phyloP scores from a whole-genome alignment of 2,797 vertebrate species.

The Sebastes steindachneri region DNA sequence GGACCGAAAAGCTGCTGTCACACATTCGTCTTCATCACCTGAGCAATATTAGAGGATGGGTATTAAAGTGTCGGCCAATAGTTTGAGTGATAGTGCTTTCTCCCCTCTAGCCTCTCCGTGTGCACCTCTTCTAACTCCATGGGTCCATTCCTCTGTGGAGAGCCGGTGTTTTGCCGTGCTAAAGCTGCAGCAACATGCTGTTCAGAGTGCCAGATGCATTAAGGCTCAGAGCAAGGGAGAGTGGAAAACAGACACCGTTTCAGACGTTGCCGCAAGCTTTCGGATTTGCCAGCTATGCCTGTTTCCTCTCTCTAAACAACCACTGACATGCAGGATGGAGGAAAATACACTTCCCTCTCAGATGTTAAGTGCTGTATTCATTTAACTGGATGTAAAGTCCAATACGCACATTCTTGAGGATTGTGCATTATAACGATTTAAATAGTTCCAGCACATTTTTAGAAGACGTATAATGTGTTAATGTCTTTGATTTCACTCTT shows the following conservation, averaged over 20 bases:
- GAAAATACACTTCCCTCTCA: conserved; percentile 38
- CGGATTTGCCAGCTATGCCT: conserved; percentile 67
- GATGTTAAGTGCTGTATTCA: conserved; percentile 48
- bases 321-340: conserved; percentile 52
- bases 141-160: conserved; percentile 58
- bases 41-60: conserved; percentile 26
- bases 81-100: conserved; percentile 29
- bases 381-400: conserved; percentile 25
- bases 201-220: conserved; percentile 74
- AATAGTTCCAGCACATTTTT: conserved; percentile 25
- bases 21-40: conserved; percentile 33
- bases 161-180: conserved; percentile 65
- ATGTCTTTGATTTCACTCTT: not conserved
- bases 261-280: conserved; percentile 69
- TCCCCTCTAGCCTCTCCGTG: conserved; percentile 21
- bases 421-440: conserved; percentile 10
- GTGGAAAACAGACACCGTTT: conserved; percentile 73
- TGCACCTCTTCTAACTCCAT: conserved; percentile 41
- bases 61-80: conserved; percentile 38
- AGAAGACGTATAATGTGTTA: not conserved
- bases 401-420: conserved; percentile 10
- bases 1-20: not conserved
- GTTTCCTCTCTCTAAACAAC: conserved; percentile 73
- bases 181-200: conserved; percentile 72
- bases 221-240: conserved; percentile 59